Evolutionary conservation across 2,797 vertebrate genomes (phyloP).

Genomic region (Cetoscarus ocellatus): DNA sequence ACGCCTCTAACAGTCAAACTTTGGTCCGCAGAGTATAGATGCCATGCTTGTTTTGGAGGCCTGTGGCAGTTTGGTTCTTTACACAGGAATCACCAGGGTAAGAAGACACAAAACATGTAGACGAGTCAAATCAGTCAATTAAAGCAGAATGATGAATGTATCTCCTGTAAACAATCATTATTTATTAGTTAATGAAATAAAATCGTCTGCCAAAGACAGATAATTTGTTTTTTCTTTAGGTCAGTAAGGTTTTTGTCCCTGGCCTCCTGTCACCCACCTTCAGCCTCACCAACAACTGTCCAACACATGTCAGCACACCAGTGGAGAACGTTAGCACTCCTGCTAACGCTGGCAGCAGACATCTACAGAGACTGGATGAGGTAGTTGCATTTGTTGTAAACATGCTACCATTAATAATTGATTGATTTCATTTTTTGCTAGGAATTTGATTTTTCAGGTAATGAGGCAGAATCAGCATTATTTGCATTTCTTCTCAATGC

Average conservation of each 20-base stretch:
- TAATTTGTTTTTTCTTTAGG: conserved; percentile 73
- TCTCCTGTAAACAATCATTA: too few relatives aligned
- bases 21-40: conserved; percentile 85
- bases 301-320: conserved; percentile 82
- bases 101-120: conserved; percentile 13
- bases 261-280: conserved; percentile 90
- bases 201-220: too few relatives aligned
- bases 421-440: not conserved
- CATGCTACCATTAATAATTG: not conserved
- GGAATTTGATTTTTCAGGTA: not conserved
- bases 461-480: not conserved
- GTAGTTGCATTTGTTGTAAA: conserved; percentile 67
- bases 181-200: too few relatives aligned
- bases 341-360: conserved; percentile 86
- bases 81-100: conserved; percentile 94
- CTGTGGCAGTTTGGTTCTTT: conserved; percentile 94
- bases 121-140: not conserved
- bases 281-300: conserved; percentile 86
- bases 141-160: not conserved
- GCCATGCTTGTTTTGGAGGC: conserved; percentile 93
- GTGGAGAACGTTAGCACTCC: conserved; percentile 91
- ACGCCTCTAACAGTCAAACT: not conserved
- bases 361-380: conserved; percentile 91
- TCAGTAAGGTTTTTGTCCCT: conserved; percentile 95
- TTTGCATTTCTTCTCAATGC: not conserved